These are phyloP conservation scores for Halichoeres trimaculatus DNA, from an alignment of 2,113 vertebrate species.

Conservation along the genomic window DNA sequence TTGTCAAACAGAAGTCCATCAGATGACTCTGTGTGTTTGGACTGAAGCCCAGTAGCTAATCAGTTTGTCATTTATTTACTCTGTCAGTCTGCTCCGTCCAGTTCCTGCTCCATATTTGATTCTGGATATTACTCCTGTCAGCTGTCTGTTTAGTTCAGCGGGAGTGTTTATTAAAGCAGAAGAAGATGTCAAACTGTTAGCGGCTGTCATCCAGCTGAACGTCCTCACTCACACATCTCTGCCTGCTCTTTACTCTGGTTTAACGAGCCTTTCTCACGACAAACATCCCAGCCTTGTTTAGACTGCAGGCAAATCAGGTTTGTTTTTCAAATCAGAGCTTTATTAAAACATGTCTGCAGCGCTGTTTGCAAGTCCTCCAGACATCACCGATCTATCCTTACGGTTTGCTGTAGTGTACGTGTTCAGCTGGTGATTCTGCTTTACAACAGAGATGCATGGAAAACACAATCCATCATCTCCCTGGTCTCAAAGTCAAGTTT, in stretches of 20 bases:
- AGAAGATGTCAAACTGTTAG: slow-evolving; percentile 18
- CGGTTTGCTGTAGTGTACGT: background rate
- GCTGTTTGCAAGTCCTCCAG: background rate
- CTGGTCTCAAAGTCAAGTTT: background rate
- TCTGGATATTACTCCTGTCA: slow-evolving; percentile 13
- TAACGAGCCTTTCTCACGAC: slow-evolving; percentile 5
- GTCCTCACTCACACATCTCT: slow-evolving; percentile 8
- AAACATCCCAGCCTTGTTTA: background rate
- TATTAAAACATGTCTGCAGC: background rate
- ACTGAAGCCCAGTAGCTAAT: background rate
- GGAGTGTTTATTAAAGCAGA: slow-evolving; percentile 47
- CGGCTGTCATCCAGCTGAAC: slow-evolving; percentile 37
- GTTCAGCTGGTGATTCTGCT: too few relatives aligned
- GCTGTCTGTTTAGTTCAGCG: slow-evolving; percentile 30
- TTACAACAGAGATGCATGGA: too few relatives aligned
- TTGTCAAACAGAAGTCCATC: background rate
- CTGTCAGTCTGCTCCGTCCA: background rate
- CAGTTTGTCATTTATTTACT: slow-evolving; percentile 33
- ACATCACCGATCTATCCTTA: background rate
- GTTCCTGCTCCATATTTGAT: background rate
- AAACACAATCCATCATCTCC: too few relatives aligned
- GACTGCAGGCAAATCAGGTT: background rate
- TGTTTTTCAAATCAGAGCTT: background rate
- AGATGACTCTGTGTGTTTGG: slow-evolving; percentile 3
- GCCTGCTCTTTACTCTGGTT: background rate